Percentiles rank a stretch among this genome's conserved stretches.
These are phyloP conservation scores for Antedon mediterranea DNA, from an alignment of 53 echinoderm and acorn worm species.

Conservation along the genomic window DNA sequence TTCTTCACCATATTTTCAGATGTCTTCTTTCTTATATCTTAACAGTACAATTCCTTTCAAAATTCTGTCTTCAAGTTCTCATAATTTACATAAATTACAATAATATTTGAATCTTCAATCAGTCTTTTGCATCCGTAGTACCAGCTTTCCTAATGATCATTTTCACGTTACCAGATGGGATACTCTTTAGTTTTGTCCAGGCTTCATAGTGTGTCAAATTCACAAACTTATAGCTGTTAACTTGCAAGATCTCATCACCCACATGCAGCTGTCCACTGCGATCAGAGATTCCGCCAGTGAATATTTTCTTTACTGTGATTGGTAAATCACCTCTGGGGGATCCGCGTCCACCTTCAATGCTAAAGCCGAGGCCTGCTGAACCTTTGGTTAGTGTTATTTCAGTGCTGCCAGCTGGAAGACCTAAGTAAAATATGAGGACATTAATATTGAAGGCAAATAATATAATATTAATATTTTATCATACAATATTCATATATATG, in stretches of 20 bases:
- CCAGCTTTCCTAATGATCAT: slow-evolving; percentile 54
- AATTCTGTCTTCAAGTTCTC: no score
- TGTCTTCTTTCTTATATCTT: no score
- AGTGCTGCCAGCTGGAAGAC: neutral
- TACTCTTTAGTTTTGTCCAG: slow-evolving; percentile 85
- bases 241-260: slow-evolving; percentile 66
- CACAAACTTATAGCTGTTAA: slow-evolving; percentile 52
- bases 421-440: no score
- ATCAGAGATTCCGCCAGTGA: slow-evolving; percentile 82
- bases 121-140: neutral
- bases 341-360: slow-evolving; percentile 81
- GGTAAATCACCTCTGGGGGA: slow-evolving; percentile 85
- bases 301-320: slow-evolving; percentile 94
- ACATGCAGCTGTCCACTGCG: slow-evolving; percentile 57
- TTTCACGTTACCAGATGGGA: slow-evolving; percentile 80
- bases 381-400: slow-evolving; percentile 48
- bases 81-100: neutral
- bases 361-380: slow-evolving; percentile 82
- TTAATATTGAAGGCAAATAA: no score
- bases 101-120: neutral
- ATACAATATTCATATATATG: no score
- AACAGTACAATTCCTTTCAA: no score
- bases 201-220: slow-evolving; percentile 86
- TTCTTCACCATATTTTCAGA: no score
- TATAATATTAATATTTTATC: no score